Base-by-base conservation (phyloP, 2,113 vertebrate species). In the Mustelus asterias region DNA sequence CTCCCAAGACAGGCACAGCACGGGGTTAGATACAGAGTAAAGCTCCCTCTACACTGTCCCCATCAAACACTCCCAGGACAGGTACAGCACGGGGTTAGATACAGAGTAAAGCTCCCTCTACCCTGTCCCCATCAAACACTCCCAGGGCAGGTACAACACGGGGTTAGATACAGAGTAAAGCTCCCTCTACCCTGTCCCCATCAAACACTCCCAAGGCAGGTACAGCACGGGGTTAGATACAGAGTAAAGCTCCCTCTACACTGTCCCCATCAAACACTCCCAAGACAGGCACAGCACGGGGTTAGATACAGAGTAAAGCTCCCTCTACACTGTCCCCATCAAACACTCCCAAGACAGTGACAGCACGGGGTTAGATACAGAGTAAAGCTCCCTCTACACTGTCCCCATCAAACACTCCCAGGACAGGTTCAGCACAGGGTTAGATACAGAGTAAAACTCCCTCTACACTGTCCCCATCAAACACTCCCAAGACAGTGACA, bases 91-190 rank as follows among this genome's bases (percentile, higher is more conserved):
- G 33, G 76, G 29, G n/a, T n/a, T 33, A n/a, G n/a, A n/a, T n/a
- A n/a, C n/a, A n/a, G n/a, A n/a, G n/a, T n/a, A n/a, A n/a, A n/a
- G n/a, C n/a, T 80, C 76, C 76, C 69, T 72, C 69, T 72, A 72
- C 69, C 26, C 69, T 72, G 69, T 72, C 60, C 69, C 76, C 76
- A 80, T 80, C n/a, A 37, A 33, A 80, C 76, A 80, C n/a, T 78
- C 76, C 29, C 78, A 80, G 78, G 78, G 11, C 78, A n/a, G 70
- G 70, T 72, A 72, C 70, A 72, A 11, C 9, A 65, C 10, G 63
- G n/a, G 78, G 78, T 80, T 80, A 80, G 78, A 80, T 72, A 72
- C 78, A 80, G 78, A 37, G 78, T 80, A 37, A n/a, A 80, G 78
- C 78, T 80, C 78, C 78, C 78, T 80, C n/a, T 37, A n/a, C 78